These are phyloP conservation scores for Triplophysa tibetana DNA, from an alignment of 2,113 vertebrate species.

Conservation along the genomic window DNA sequence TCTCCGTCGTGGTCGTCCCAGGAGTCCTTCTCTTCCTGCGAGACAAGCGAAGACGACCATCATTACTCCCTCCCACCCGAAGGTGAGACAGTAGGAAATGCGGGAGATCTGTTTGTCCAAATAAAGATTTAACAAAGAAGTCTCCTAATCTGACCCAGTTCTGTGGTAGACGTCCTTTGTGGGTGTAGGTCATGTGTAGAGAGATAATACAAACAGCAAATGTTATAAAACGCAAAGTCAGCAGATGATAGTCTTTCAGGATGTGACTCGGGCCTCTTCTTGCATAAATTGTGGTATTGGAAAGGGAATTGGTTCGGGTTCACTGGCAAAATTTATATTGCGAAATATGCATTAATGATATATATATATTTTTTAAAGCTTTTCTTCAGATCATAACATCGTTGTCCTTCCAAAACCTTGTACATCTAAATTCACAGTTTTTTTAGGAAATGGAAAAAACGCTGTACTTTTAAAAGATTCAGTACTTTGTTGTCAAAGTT, in stretches of 20 bases:
- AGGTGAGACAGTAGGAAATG: constrained; percentile 69
- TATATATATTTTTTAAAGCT: neutral
- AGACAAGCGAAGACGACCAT: constrained; percentile 91
- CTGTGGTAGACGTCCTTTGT: constrained; percentile 42
- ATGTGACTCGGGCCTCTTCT: constrained; percentile 60
- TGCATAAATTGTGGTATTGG: constrained; percentile 41
- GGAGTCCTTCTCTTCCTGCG: constrained; percentile 95
- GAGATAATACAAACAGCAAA: constrained; percentile 71
- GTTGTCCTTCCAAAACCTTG: no score
- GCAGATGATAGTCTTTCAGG: constrained; percentile 62
- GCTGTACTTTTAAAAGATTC: no score
- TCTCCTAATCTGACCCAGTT: constrained; percentile 42
- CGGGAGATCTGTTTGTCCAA: constrained; percentile 20
- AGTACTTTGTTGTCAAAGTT: no score
- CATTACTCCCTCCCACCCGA: constrained; percentile 95
- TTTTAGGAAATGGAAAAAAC: no score
- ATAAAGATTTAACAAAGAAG: constrained; percentile 28
- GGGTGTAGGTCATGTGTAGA: constrained; percentile 43
- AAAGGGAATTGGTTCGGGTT: constrained; percentile 18
- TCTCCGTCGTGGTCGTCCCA: constrained; percentile 95
- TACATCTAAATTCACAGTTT: no score
- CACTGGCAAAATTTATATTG: constrained; percentile 32
- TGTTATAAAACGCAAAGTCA: constrained; percentile 60
- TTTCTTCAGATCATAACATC: no score
- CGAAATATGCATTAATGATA: neutral